These are phyloP conservation scores for Zapus hudsonius DNA, from an alignment of 2,113 vertebrate genomes.

Conservation along the genomic window DNA sequence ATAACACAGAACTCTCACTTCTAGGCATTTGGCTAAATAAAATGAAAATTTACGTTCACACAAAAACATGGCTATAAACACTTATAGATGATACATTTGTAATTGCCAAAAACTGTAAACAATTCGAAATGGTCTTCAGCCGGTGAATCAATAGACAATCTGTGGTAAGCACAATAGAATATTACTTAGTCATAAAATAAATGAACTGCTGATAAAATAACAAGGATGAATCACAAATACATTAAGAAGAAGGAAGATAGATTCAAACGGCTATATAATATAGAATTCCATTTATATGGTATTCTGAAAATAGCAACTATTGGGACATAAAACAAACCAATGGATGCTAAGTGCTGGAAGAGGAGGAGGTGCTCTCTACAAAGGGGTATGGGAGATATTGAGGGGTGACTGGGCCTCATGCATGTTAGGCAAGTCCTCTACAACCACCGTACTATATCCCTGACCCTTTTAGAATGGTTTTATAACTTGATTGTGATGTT, in stretches of 20 bases:
- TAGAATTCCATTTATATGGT: no score
- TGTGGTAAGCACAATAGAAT: background rate
- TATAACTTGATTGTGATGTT: background rate
- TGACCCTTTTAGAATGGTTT: no score
- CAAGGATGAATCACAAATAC: background rate
- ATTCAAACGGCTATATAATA: background rate
- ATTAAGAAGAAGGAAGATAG: constrained; percentile 3
- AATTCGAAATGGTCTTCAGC: constrained; percentile 10
- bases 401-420: no score
- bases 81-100: background rate
- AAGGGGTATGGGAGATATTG: background rate
- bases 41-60: constrained; percentile 12
- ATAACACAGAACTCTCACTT: no score
- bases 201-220: constrained; percentile 16
- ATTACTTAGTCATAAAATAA: no score
- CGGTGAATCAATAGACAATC: constrained; percentile 3
- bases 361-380: background rate
- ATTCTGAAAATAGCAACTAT: no score
- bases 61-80: background rate
- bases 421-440: no score
- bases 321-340: background rate
- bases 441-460: no score
- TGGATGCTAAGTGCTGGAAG: background rate
- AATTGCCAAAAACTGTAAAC: constrained; percentile 32
- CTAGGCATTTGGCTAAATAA: constrained; percentile 22